A percentile compares a stretch with the other conserved stretches of the same genome.
Conservation (phyloP, 1,140 invertebrate genomes). For the Pseudomyrmex concolor region DNA sequence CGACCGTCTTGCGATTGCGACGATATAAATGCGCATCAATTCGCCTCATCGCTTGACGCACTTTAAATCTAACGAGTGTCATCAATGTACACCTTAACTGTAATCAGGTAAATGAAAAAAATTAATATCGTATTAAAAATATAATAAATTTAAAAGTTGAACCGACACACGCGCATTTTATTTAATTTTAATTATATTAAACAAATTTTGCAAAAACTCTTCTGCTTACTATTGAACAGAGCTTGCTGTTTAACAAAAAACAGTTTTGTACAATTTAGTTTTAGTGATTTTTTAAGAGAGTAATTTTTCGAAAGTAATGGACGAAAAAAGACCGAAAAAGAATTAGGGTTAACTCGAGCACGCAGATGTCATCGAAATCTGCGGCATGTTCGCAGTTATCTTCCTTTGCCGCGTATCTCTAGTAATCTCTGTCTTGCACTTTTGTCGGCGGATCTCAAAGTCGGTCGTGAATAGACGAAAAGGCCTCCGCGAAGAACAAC, state of each 20-base stretch:
- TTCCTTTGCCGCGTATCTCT: slow-evolving; percentile 51
- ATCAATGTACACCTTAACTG: no score
- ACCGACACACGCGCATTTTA: no score
- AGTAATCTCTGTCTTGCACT: slow-evolving; percentile 50
- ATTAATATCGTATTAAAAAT: no score
- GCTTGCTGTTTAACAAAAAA: no score
- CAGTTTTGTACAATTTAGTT: no score
- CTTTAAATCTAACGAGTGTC: background rate
- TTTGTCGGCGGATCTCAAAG: slow-evolving; percentile 35
- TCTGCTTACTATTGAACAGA: no score
- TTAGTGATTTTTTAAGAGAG: no score
- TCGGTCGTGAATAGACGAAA: slow-evolving; percentile 44
- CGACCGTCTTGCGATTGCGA: slow-evolving; percentile 8
- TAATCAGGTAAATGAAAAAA: background rate
- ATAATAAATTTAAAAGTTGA: no score
- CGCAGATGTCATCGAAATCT: slow-evolving; percentile 66
- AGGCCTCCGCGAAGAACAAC: slow-evolving; percentile 56
- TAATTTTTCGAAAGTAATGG: no score
- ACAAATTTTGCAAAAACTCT: no score
- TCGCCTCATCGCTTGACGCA: background rate
- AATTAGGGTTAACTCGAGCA: background rate
- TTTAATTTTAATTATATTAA: no score
- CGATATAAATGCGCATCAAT: slow-evolving; percentile 22
- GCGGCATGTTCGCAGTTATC: slow-evolving; percentile 62
- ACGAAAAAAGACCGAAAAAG: no score